Evolutionary conservation across 1,140 invertebrate species (phyloP).

Genomic region (Drosophila arawakana): DNA sequence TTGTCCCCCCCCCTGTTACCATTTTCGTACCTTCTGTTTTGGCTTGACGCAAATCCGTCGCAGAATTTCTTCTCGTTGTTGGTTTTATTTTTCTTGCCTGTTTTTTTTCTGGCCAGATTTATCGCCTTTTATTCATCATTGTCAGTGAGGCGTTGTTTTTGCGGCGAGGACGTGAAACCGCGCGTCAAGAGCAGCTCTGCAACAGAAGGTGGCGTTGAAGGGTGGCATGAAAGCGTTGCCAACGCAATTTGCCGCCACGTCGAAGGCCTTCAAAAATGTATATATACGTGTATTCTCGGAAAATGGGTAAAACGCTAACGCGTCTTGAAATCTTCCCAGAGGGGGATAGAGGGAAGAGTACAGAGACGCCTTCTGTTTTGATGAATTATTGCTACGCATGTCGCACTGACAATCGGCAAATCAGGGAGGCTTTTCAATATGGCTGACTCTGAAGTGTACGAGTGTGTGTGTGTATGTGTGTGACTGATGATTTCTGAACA

Average conservation of each 20-base stretch:
- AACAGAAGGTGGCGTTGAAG: neutral
- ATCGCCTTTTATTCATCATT: slow-evolving; percentile 81
- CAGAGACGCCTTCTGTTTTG: slow-evolving; percentile 64
- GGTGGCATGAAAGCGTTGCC: slow-evolving; percentile 5
- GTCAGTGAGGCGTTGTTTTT: slow-evolving; percentile 71
- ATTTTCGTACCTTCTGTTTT: slow-evolving; percentile 40
- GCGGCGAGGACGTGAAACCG: slow-evolving; percentile 74
- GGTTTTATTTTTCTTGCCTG: slow-evolving; percentile 29
- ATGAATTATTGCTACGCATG: slow-evolving; percentile 80
- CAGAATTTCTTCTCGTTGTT: slow-evolving; percentile 37
- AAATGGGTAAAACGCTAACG: slow-evolving; percentile 34
- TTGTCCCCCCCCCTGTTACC: neutral
- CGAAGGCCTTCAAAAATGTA: slow-evolving; percentile 50
- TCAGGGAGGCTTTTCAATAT: slow-evolving; percentile 63
- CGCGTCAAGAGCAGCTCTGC: slow-evolving; percentile 21
- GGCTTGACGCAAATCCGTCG: slow-evolving; percentile 59
- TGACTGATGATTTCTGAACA: slow-evolving; percentile 67
- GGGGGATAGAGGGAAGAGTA: neutral
- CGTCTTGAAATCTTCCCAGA: slow-evolving; percentile 32
- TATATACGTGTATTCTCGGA: slow-evolving; percentile 7
- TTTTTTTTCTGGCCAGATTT: slow-evolving; percentile 62
- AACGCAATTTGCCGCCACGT: slow-evolving; percentile 80
- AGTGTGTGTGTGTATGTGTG: slow-evolving; percentile 23
- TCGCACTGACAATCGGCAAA: slow-evolving; percentile 77
- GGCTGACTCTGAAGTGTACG: slow-evolving; percentile 14